Evolutionary conservation across 2,888 invertebrate species (phyloP), one percentile per base, ranked within the genome.

Genomic region (Platycnemis pennipes): DNA sequence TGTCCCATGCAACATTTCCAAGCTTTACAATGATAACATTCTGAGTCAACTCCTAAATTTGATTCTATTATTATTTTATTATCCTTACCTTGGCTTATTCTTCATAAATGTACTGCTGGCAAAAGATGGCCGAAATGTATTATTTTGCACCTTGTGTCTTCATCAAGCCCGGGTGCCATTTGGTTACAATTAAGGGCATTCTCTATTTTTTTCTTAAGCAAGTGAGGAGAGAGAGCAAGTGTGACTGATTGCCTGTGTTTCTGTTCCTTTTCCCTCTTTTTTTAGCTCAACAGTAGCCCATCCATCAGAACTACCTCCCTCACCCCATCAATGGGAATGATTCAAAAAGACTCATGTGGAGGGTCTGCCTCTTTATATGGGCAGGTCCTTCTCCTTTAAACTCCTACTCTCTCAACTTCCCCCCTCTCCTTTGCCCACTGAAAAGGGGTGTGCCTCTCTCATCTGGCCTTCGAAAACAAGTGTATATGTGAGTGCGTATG

Each of bases 261-360:
- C 94, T 94, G 94, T 94, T 94, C 86, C 94, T 95, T 94, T 94
- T 94, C 95, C 95, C 94, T 95, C 94, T 94, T 96, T 95, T 98
- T 98, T 95, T 98, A 99, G 99, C 97, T 99, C 99, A 96, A 98
- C 99, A 96, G 98, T 99, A 96, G 99, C 99, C 96, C 99, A 99
- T 97, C 99, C 99, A 95, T 99, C 99, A 95, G 99, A 99, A 97
- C 97, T 99, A 97, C 99, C 99, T 96, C 99, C 99, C 86, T 99
- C 99, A 96, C 99, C 99, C 95, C 99, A 99, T 97, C 99, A 99
- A 96, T 99, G 99, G 99, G 99, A 99, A 97, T 99, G 98, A 77
- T 77, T 77, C 11, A 31, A 77, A 98, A 94, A 94, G 77, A 94
- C 46, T 88, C 53, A 44, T 88, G 94, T 94, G 69, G 88, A 89